These are phyloP conservation scores for Microcebus murinus DNA, from an alignment of 2,113 vertebrate species.

Conservation along the genomic window DNA sequence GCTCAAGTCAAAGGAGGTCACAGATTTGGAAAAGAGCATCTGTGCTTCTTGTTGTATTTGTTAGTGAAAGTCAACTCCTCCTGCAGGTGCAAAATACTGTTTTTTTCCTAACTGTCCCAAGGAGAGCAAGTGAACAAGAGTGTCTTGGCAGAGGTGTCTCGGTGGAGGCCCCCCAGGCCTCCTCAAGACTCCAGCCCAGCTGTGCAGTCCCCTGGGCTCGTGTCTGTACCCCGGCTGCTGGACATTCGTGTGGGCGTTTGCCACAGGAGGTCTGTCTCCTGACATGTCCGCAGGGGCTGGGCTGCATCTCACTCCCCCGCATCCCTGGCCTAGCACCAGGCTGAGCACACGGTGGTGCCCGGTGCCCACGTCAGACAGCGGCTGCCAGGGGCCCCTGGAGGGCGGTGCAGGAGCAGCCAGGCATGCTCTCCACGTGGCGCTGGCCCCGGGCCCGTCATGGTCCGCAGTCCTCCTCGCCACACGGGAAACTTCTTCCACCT, in stretches of 20 bases:
- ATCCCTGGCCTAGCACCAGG: background rate
- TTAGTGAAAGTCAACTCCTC: background rate
- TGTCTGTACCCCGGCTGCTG: background rate
- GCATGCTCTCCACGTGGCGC: background rate
- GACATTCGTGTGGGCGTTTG: accelerated
- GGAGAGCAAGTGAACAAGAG: background rate
- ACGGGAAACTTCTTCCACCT: background rate
- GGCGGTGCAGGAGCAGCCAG: accelerated
- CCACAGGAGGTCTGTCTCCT: background rate
- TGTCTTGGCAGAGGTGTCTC: background rate
- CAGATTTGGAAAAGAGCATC: background rate
- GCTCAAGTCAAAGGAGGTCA: background rate
- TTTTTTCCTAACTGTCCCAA: background rate
- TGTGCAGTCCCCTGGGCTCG: background rate
- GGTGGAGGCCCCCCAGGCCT: background rate
- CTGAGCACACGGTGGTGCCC: background rate
- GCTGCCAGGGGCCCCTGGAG: accelerated
- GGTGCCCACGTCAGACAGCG: background rate
- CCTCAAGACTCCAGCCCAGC: background rate
- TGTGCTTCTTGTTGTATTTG: background rate
- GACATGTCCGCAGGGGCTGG: too few relatives aligned
- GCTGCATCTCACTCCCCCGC: background rate
- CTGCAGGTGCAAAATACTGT: too few relatives aligned
- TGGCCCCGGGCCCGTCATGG: background rate
- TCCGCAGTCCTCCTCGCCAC: background rate